Conservation (phyloP, 2,113 vertebrate genomes). For the Emydocephalus ijimae region DNA sequence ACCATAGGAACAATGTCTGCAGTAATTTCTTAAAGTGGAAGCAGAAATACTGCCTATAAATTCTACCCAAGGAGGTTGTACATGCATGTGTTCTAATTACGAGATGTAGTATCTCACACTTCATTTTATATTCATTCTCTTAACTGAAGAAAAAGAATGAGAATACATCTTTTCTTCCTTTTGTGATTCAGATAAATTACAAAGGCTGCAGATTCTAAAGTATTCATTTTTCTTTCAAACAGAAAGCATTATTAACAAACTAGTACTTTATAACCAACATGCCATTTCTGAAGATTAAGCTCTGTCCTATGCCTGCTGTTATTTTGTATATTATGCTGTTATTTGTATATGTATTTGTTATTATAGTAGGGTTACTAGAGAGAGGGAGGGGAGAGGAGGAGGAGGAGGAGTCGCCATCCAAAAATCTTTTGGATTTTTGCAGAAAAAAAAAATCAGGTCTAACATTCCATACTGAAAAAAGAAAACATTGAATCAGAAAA, state of each 20-base stretch:
- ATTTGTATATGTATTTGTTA: slow-evolving; percentile 6
- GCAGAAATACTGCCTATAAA: slow-evolving; percentile 47
- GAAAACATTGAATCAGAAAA: not conserved
- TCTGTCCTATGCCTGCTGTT: not conserved
- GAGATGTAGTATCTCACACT: slow-evolving; percentile 56
- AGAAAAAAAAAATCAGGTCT: not conserved
- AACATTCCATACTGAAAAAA: not conserved
- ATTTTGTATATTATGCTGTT: slow-evolving; percentile 8
- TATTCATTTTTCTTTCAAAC: slow-evolving; percentile 7
- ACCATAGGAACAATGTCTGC: slow-evolving; percentile 65
- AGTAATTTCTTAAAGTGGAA: slow-evolving; percentile 62
- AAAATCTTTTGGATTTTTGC: not conserved
- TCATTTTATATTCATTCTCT: slow-evolving; percentile 46
- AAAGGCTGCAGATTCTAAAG: slow-evolving; percentile 34
- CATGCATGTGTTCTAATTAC: slow-evolving; percentile 62
- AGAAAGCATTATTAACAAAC: slow-evolving; percentile 39
- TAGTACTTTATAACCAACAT: slow-evolving; percentile 41
- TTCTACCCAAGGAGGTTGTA: slow-evolving; percentile 48
- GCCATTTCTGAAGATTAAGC: slow-evolving; percentile 14
- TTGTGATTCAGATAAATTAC: slow-evolving; percentile 57
- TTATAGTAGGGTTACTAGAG: not conserved
- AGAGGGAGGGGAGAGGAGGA: too few relatives aligned
- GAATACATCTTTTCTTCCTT: slow-evolving; percentile 56
- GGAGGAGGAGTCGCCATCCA: not conserved
- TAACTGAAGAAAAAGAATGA: slow-evolving; percentile 57